Evolutionary conservation across 2,888 invertebrate species (phyloP).

Genomic region (Apantesis nais): DNA sequence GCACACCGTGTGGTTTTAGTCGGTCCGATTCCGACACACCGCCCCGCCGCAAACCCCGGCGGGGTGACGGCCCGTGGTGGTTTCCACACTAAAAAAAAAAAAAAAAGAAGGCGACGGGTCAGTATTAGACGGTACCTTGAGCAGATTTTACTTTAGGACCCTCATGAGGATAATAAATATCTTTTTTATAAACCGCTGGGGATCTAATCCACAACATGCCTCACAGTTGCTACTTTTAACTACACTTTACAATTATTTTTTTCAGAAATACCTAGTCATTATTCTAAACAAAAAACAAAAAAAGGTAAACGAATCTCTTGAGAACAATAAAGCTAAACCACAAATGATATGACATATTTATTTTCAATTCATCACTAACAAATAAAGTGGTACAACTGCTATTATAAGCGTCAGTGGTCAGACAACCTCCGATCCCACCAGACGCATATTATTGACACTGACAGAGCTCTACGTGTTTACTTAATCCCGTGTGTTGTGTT

Average conservation of each 20-base stretch:
- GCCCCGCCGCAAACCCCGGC: too few species aligned
- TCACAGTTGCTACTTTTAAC: neutral
- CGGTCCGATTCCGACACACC: too few species aligned
- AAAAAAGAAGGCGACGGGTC: too few species aligned
- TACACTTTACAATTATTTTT: neutral
- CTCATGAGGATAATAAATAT: too few species aligned
- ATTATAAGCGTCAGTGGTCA: neutral
- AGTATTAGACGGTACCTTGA: too few species aligned
- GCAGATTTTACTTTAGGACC: too few species aligned
- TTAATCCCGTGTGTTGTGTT: constrained; percentile 4
- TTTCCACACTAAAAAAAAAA: too few species aligned
- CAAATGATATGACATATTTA: neutral
- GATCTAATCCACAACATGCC: neutral
- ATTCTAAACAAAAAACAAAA: neutral
- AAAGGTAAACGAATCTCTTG: neutral
- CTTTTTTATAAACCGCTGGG: neutral
- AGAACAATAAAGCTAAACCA: neutral
- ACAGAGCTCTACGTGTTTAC: neutral
- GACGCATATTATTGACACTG: neutral
- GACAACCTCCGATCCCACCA: neutral
- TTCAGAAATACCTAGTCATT: neutral
- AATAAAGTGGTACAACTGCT: neutral
- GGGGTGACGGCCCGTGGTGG: too few species aligned
- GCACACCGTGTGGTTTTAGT: too few species aligned
- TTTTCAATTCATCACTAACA: neutral